A percentile compares a stretch with the other conserved stretches of the same genome.
These are phyloP conservation scores for Jordanella pulchra DNA, from an alignment of 2,797 vertebrate genomes.

Conservation along the genomic window DNA sequence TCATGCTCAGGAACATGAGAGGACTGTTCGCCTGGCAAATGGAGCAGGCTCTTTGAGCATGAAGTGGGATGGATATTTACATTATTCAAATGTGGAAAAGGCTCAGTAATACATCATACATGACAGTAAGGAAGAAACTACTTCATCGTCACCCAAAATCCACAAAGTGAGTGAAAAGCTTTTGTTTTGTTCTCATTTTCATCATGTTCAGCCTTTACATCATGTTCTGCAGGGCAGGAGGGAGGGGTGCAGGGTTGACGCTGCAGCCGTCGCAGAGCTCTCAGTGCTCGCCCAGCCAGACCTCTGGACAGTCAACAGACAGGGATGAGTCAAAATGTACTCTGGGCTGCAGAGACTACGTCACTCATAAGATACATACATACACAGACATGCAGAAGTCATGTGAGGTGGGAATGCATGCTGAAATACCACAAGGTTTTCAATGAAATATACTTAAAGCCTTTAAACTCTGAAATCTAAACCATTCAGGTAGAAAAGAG, in stretches of 20 bases:
- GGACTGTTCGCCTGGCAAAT: neutral
- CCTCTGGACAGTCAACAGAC: slow-evolving; percentile 68
- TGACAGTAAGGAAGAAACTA: neutral
- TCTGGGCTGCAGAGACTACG: slow-evolving; percentile 65
- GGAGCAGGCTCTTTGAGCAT: neutral
- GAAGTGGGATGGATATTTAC: neutral
- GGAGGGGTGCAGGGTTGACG: slow-evolving; percentile 29
- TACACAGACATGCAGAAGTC: slow-evolving; percentile 8
- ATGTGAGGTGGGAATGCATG: neutral
- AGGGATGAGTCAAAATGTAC: slow-evolving; percentile 72
- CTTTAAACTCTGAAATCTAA: neutral
- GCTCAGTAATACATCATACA: neutral
- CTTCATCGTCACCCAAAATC: neutral
- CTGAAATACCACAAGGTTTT: neutral
- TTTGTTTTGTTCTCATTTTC: slow-evolving; percentile 20
- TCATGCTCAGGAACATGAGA: slow-evolving; percentile 4
- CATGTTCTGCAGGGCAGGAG: slow-evolving; percentile 45
- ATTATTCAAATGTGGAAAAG: neutral
- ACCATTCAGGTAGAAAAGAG: neutral
- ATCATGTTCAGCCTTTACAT: slow-evolving; percentile 42
- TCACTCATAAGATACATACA: slow-evolving; percentile 42
- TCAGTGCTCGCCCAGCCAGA: slow-evolving; percentile 71
- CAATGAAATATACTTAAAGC: neutral
- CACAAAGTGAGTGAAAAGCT: slow-evolving; percentile 1
- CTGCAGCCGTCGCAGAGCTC: slow-evolving; percentile 45